Evolutionary conservation across 2,113 vertebrate genomes (phyloP).

Genomic region (Sus scrofa): T2T-Sscrofa CM000817.6:32805501-32806000

Average conservation of each 20-base stretch:
- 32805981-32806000: too few relatives aligned
- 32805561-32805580: background rate
- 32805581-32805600: background rate
- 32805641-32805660: slow-evolving; percentile 28
- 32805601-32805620: slow-evolving; percentile 5
- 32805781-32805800: background rate
- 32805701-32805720: background rate
- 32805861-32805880: background rate
- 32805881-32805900: background rate
- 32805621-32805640: slow-evolving; percentile 1
- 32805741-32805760: slow-evolving; percentile 3
- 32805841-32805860: background rate
- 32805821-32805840: background rate
- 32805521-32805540: slow-evolving; percentile 18
- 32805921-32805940: background rate
- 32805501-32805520: background rate
- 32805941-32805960: background rate
- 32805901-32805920: background rate
- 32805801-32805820: background rate
- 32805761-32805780: background rate
- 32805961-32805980: background rate
- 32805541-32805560: background rate
- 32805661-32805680: background rate
- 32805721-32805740: slow-evolving; percentile 7
- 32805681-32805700: background rate